Evolutionary conservation across 2,888 invertebrate species (phyloP).

Genomic region (Drosophila basisetae): DNA sequence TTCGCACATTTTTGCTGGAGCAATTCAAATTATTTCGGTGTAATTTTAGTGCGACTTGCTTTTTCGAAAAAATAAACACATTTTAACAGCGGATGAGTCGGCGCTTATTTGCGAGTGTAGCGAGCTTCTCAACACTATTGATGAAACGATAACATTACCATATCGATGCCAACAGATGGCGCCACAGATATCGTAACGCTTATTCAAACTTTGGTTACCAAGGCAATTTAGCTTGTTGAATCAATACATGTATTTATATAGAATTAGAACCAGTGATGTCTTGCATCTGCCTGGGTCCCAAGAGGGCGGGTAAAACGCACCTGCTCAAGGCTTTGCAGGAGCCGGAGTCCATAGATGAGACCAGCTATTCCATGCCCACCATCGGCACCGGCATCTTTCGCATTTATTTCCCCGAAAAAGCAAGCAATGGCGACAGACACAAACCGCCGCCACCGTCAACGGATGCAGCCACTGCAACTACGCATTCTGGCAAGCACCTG

Average conservation of each 20-base stretch:
- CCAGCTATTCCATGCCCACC: conserved; percentile 92
- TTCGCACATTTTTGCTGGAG: conserved; percentile 24
- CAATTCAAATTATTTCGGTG: not conserved
- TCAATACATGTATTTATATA: conserved; percentile 36
- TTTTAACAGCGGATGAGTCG: conserved; percentile 19
- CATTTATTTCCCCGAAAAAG: conserved; percentile 86
- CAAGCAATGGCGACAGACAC: conserved; percentile 46
- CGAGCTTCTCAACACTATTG: conserved; percentile 17
- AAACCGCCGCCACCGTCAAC: conserved; percentile 43
- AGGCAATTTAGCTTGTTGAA: conserved; percentile 46
- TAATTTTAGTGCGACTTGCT: not conserved
- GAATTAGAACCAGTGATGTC: conserved; percentile 68
- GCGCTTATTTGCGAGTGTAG: not conserved
- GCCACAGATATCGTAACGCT: conserved; percentile 1
- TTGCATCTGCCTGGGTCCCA: conserved; percentile 91
- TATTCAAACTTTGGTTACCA: conserved; percentile 34
- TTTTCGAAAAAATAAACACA: conserved; percentile 17
- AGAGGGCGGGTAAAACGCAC: conserved; percentile 92
- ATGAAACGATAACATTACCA: not conserved
- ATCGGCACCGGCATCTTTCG: conserved; percentile 92
- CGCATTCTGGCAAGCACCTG: conserved; percentile 83
- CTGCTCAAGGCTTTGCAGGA: conserved; percentile 91
- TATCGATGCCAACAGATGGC: conserved; percentile 27
- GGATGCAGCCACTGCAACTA: conserved; percentile 17
- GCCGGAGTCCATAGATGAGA: conserved; percentile 89